Evolutionary conservation across 2,113 vertebrate genomes (phyloP).

Genomic region (Nerophis lumbriciformis): DNA sequence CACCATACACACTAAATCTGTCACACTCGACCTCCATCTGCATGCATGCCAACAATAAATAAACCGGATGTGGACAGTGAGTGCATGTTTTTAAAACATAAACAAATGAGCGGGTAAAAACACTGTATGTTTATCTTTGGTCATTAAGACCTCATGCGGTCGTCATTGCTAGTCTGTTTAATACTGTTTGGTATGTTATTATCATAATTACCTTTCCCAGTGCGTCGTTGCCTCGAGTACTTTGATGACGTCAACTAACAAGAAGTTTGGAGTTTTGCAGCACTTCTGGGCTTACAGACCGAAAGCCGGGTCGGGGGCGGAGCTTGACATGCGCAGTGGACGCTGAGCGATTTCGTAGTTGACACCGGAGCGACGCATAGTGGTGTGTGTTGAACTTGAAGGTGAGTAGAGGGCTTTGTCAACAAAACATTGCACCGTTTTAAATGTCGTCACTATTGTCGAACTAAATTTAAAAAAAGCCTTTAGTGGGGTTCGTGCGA

Average conservation of each 20-base stretch:
- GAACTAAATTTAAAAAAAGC: neutral
- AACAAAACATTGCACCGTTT: neutral
- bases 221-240: neutral
- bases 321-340: neutral
- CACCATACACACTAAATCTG: constrained; percentile 3
- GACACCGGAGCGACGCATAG: neutral
- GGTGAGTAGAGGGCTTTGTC: constrained; percentile 15
- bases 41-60: neutral
- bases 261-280: neutral
- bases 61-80: too few species aligned
- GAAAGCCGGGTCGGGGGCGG: constrained; percentile 4
- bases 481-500: neutral
- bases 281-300: neutral
- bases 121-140: too few species aligned
- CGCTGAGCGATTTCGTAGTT: constrained; percentile 1
- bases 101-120: too few species aligned
- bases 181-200: too few species aligned
- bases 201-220: neutral
- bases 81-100: too few species aligned
- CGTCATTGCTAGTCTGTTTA: neutral
- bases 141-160: too few species aligned
- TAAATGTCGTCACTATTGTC: neutral
- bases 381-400: constrained; percentile 15
- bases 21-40: neutral
- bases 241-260: neutral